Evolutionary conservation across 1,140 invertebrate genomes (phyloP).

Genomic region (Rhagoletis pomonella): DNA sequence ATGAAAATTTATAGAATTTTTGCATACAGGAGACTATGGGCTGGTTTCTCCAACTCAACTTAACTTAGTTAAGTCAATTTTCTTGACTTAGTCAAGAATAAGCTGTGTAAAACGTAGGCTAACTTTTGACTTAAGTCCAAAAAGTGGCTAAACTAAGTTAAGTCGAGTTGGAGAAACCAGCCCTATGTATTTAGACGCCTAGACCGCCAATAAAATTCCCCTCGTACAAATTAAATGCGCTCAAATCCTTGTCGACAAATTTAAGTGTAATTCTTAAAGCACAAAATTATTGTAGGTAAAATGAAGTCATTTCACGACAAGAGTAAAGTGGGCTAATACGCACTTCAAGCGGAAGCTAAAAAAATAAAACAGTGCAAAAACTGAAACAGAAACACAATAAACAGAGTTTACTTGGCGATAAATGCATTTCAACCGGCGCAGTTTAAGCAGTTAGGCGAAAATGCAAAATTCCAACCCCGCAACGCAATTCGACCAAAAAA

Average conservation of each 20-base stretch:
- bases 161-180: too few species aligned
- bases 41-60: too few species aligned
- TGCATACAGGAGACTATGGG: too few species aligned
- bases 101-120: too few species aligned
- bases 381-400: neutral
- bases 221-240: too few species aligned
- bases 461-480: neutral
- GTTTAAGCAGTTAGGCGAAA: neutral
- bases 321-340: neutral
- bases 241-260: neutral
- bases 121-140: too few species aligned
- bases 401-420: neutral
- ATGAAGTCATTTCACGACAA: neutral
- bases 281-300: neutral
- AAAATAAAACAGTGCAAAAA: neutral
- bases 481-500: neutral
- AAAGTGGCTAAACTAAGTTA: too few species aligned
- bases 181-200: too few species aligned
- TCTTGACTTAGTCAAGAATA: too few species aligned
- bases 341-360: neutral
- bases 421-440: conserved; percentile 14
- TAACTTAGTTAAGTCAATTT: too few species aligned
- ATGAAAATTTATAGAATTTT: too few species aligned
- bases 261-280: neutral
- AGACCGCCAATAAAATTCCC: too few species aligned